phyloP scores from a whole-genome alignment of 2,888 invertebrate genomes.

The Ethmia dodecea region DNA sequence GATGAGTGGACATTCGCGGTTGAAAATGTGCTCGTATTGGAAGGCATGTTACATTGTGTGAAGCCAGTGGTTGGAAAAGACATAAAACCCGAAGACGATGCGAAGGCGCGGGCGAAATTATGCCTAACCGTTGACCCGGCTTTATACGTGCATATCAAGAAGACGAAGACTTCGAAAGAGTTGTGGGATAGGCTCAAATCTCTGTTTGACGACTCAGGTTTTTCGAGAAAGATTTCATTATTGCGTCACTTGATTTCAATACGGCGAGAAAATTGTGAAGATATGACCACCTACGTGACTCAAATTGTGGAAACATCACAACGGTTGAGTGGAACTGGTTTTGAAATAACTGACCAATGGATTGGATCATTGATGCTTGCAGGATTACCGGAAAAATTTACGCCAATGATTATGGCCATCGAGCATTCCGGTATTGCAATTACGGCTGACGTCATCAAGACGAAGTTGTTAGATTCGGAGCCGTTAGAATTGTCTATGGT shows the following conservation, averaged over 20 bases:
- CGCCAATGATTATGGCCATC: slow-evolving; percentile 12
- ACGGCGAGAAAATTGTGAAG: slow-evolving; percentile 13
- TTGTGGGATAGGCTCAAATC: slow-evolving; percentile 10
- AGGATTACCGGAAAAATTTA: slow-evolving; percentile 9
- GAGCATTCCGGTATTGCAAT: slow-evolving; percentile 14
- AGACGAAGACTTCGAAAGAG: slow-evolving; percentile 6
- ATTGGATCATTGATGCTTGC: slow-evolving; percentile 11
- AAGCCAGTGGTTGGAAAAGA: not conserved
- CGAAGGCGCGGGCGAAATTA: slow-evolving; percentile 12
- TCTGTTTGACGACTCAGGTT: slow-evolving; percentile 13
- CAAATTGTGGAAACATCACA: slow-evolving; percentile 14
- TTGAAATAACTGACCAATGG: slow-evolving; percentile 11
- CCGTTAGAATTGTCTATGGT: no score
- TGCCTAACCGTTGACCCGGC: slow-evolving; percentile 15
- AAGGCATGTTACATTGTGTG: slow-evolving; percentile 10
- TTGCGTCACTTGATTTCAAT: slow-evolving; percentile 13
- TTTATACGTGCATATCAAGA: slow-evolving; percentile 14
- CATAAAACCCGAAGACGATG: slow-evolving; percentile 4
- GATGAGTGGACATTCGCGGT: slow-evolving; percentile 20
- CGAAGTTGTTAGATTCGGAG: slow-evolving; percentile 8
- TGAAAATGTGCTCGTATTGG: slow-evolving; percentile 19
- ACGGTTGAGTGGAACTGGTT: slow-evolving; percentile 10
- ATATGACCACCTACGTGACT: slow-evolving; percentile 16
- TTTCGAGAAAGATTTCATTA: slow-evolving; percentile 9
- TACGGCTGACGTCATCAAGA: slow-evolving; percentile 12